Conservation (phyloP, 2,888 invertebrate genomes). For the Apotomis turbidana region DNA sequence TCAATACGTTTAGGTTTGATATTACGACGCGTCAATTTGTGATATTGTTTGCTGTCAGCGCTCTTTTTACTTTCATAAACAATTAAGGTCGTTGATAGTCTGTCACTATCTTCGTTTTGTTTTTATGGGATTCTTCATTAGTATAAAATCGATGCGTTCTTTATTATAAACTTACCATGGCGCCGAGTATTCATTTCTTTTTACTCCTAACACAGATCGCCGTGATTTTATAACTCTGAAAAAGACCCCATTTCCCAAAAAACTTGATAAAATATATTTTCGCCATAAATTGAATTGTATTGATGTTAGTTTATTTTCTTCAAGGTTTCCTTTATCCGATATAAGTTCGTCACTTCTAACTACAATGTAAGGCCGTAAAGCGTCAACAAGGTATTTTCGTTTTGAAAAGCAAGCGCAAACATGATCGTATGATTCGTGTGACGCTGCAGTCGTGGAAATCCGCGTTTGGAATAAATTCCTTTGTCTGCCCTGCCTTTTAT, state of each 20-base stretch:
- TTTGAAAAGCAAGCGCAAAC: slow-evolving; percentile 30
- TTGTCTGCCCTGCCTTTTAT: slow-evolving; percentile 64
- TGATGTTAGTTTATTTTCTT: not conserved
- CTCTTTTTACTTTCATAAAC: slow-evolving; percentile 42
- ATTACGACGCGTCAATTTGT: slow-evolving; percentile 61
- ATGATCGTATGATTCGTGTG: slow-evolving; percentile 14
- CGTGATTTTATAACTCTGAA: no score
- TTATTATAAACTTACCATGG: no score
- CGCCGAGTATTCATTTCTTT: no score
- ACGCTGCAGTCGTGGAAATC: slow-evolving; percentile 56
- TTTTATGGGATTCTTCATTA: slow-evolving; percentile 5
- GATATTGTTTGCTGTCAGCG: slow-evolving; percentile 53
- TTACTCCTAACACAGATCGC: no score
- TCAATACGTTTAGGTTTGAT: slow-evolving; percentile 58
- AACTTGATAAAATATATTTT: not conserved
- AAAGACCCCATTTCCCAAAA: no score
- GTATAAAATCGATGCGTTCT: not conserved
- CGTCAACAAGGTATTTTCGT: slow-evolving; percentile 8
- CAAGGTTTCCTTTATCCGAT: not conserved
- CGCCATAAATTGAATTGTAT: not conserved
- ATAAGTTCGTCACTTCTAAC: not conserved
- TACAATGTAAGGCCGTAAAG: slow-evolving; percentile 5
- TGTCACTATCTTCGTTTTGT: slow-evolving; percentile 42
- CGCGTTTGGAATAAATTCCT: slow-evolving; percentile 62
- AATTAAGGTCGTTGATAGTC: slow-evolving; percentile 39